phyloP scores from a whole-genome alignment of 2,797 vertebrate genomes.

The Graptemys geographica region DNA sequence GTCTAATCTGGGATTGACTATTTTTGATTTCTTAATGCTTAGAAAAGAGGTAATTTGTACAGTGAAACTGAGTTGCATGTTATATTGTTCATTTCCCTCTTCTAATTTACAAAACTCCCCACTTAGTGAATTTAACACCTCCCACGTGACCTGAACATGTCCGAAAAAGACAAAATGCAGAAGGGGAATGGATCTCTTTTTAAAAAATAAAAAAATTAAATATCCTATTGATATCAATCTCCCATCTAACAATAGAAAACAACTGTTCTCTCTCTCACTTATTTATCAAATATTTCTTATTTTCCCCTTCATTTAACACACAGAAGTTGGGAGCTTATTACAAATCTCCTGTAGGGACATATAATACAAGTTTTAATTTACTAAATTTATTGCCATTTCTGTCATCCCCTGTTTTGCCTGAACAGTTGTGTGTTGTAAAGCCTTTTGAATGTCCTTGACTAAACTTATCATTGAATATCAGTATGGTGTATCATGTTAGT shows the following conservation, averaged over 20 bases:
- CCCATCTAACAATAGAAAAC: not conserved
- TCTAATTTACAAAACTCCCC: not conserved
- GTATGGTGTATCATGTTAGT: not conserved
- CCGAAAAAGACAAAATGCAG: not conserved
- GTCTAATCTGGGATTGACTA: too few species aligned
- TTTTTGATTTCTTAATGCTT: not conserved
- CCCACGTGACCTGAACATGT: rapidly evolving
- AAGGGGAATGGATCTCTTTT: not conserved
- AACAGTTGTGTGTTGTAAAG: not conserved
- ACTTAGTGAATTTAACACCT: rapidly evolving
- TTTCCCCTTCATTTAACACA: not conserved
- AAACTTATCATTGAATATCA: not conserved
- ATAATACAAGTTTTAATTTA: not conserved
- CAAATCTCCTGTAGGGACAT: not conserved
- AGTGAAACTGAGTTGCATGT: rapidly evolving
- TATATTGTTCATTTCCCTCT: not conserved
- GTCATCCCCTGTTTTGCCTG: not conserved
- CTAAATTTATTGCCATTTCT: not conserved
- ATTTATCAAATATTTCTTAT: not conserved
- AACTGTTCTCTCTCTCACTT: not conserved
- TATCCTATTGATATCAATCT: not conserved
- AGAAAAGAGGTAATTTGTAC: not conserved
- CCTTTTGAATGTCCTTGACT: not conserved
- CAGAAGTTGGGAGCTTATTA: not conserved
- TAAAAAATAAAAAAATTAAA: not conserved